Evolutionary conservation across 2,797 vertebrate species (phyloP), one percentile per base, ranked within the genome.

Genomic region (Gallirallus australis): DNA sequence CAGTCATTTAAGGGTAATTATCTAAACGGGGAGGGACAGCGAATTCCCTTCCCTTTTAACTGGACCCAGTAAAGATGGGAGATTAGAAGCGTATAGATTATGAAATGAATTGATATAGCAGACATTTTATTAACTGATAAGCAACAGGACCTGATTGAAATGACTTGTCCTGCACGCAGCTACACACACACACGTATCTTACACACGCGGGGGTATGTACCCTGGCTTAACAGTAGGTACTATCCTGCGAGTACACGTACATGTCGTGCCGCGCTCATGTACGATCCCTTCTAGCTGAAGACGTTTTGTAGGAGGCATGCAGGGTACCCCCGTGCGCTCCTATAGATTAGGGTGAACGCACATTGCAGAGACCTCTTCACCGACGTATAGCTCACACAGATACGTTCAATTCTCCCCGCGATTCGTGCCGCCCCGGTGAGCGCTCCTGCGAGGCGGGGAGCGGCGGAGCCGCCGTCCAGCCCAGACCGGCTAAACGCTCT

Each of bases 1-100:
- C 94, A 97, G 98, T 98, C 98, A 98, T 99, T 99, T 98, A 98
- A 98, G 98, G 98, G 97, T 98, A 98, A 99, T 99, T 98, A 99
- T 98, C 97, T 94, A 94, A 98, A 96, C 96, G 96, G 97, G 93
- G 97, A 97, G 95, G 94, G 96, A 96, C 96, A 64, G 97, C 68
- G 97, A 97, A 98, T 97, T 97, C 97, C 95, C 98, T 97, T 94
- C 92, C 88, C 97, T 98, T 98, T 98, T 98, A 97, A 98, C 98
- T 96, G 95, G 96, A 97, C 97, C 86, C 98, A 97, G 98, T 98
- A 98, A 98, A 98, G 98, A 97, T 98, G 93, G 97, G 79, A 98
- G 98, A 98, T 98, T 90, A 97, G 94, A 57, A 89, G 56, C 52
- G 15, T 80, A 94, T 85, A 96, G 95, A 96, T 97, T 96, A 98